Percentiles rank a stretch among this genome's conserved stretches.
These are phyloP conservation scores for Cancer borealis DNA, from an alignment of 2,888 invertebrate species.

Conservation along the genomic window DNA sequence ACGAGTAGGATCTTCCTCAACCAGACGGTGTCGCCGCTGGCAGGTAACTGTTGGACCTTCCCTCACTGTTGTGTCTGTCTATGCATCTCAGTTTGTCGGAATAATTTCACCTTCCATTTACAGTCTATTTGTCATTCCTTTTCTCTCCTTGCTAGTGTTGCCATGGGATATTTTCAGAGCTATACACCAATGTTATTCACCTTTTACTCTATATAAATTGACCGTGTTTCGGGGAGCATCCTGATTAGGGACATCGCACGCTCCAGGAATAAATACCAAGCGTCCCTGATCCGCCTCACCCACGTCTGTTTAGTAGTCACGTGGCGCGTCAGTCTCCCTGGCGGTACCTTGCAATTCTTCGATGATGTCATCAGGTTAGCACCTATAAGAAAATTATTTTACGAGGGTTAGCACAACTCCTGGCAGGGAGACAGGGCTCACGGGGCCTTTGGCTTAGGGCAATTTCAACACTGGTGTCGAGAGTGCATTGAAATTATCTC, in stretches of 20 bases:
- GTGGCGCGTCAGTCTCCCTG: constrained; percentile 21
- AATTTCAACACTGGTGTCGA: not conserved
- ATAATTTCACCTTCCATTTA: constrained; percentile 29
- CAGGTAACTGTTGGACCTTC: constrained; percentile 5
- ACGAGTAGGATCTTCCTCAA: not conserved
- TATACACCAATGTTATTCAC: not conserved
- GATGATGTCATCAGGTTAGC: constrained; percentile 29
- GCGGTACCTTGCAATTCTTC: constrained; percentile 18
- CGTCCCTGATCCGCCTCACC: constrained; percentile 28
- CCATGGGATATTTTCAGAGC: not conserved
- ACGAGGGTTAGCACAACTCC: constrained; percentile 17
- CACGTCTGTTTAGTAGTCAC: not conserved
- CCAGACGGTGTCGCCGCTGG: not conserved
- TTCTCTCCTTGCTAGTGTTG: not conserved
- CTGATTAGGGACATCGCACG: not conserved
- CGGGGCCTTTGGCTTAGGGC: not conserved
- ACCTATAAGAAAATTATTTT: constrained; percentile 24
- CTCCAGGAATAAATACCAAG: not conserved
- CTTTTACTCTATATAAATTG: not conserved
- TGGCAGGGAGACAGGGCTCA: not conserved
- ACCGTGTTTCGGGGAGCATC: not conserved
- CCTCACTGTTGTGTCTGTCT: not conserved
- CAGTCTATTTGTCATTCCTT: constrained; percentile 1
- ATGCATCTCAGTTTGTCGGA: not conserved
- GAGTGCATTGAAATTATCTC: not conserved